Base-by-base conservation (phyloP, 2,888 invertebrate species). In the Tineola bisselliella region DNA sequence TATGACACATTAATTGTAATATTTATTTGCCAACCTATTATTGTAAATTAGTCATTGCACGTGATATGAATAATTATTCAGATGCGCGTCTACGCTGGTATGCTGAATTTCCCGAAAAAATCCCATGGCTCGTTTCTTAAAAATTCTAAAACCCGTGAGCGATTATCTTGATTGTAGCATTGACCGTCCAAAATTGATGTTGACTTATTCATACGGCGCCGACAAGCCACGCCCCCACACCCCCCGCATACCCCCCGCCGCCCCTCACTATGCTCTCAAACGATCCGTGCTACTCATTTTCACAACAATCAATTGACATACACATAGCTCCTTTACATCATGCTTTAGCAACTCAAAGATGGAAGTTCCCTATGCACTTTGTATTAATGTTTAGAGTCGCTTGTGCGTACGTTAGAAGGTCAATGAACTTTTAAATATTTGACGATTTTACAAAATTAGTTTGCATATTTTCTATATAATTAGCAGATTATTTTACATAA, bases 101-200 rank as follows among this genome's bases (percentile, higher is more conserved):
- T 38, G 3, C 3, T 38, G 10, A 10, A 38, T 38, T 25, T 25
- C 2, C 25, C 4, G 6, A 25, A 25, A 25, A 25, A 25, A 25
- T 38, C 38, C n/a, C 38, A 38, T 38, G 38, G n/a, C 6, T 38
- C 38, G 2, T 38, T 12, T 10, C 38, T 38, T 38, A 38, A 38
- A 38, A 10, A 38, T 38, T 38, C 11, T 38, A 38, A 38, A 38
- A 38, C 38, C 38, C 10, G 38, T 38, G 38, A 38, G 38, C 38
- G 38, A 38, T 54, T 54, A 54, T 54, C 54, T 54, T 19, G 25
- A 54, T 48, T 54, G 17, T 54, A 54, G 54, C 54, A 54, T 54
- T 18, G 54, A 25, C 54, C 18, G 18, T 54, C 48, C 48, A 18
- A 54, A 25, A 54, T 54, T 17, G 54, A 54, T 54, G 54, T 54